These are phyloP conservation scores for Cyanoderma ruficeps DNA, from an alignment of 2,113 vertebrate genomes.

Conservation along the genomic window DNA sequence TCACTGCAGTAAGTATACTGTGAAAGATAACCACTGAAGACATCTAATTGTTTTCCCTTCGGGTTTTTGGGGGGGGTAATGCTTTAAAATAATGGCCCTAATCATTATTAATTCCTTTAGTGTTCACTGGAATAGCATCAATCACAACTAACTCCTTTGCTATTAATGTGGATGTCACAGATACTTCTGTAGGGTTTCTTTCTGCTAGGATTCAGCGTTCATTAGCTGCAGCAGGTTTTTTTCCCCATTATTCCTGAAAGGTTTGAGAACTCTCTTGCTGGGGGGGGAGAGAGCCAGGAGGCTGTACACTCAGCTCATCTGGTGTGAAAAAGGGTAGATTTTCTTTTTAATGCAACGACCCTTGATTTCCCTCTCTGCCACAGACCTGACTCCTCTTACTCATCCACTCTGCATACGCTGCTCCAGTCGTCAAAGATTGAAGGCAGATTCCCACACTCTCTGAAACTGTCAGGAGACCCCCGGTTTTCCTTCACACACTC, in stretches of 20 bases:
- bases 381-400: background rate
- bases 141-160: conserved; percentile 70
- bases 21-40: conserved; percentile 69
- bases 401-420: background rate
- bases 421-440: conserved; percentile 33
- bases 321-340: background rate
- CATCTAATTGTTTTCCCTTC: conserved; percentile 70
- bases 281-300: background rate
- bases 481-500: background rate
- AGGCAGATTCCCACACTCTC: conserved; percentile 45
- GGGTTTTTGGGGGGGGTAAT: conserved; percentile 23
- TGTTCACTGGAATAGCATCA: conserved; percentile 63
- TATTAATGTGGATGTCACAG: conserved; percentile 68
- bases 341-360: conserved; percentile 9
- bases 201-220: conserved; percentile 51
- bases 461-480: conserved; percentile 21
- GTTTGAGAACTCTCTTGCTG: conserved; percentile 5
- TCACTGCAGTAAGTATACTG: conserved; percentile 66
- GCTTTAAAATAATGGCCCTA: conserved; percentile 72
- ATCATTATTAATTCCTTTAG: conserved; percentile 75
- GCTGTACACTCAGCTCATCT: background rate
- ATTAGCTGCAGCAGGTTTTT: conserved; percentile 37
- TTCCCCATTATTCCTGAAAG: background rate
- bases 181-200: conserved; percentile 61
- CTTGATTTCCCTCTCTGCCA: background rate